Evolutionary conservation across 2,888 invertebrate genomes (phyloP), one percentile per base, ranked within the genome.

Genomic region (Microctonus brassicae): DNA sequence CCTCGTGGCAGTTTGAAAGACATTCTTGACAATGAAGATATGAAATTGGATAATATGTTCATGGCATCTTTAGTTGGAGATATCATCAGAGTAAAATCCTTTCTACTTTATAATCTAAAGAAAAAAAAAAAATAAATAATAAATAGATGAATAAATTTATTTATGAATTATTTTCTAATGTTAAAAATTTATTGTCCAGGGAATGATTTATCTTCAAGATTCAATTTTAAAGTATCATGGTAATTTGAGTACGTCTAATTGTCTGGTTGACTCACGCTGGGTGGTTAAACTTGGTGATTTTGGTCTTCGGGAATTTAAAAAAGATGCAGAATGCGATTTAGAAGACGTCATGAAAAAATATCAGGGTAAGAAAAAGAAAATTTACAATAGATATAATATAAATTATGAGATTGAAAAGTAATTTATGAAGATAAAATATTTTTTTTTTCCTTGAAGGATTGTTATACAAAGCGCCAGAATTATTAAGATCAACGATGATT

Each of bases 31-130:
- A 98, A 98, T 86, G 95, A 97, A 84, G 97, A 98, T 86, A 94
- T 98, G 77, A 97, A 97, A 88, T 89, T 98, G 83, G 98, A 98
- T 88, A 95, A 95, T 84, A 97, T 98, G 95, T 98, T 98, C 88
- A 94, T 97, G 78, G 97, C 98, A 29, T 98, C 98, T 7, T 91
- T 98, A 76, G 94, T 98, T 13, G 97, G 95, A 69, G 98, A 98
- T 88, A 95, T 99, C 77, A 93, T 98, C 82, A 91, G 97, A 90
- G 98, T 97, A 89, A 91, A n/a, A 92, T 89, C 70, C 39, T 9
- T 29, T 33, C 4, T 6, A 34, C 22, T 55, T 58, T 24, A 29
- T 58, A 7, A 13, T 9, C 17, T 34, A 26, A 58, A 3, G 7
- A 33, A 5, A 2, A 26, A 24, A 39, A 62, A n/a, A n/a, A n/a